Percentiles rank a stretch among this genome's conserved stretches.
Conservation (phyloP, 1,140 invertebrate species). For the Trichonephila clavata region DNA sequence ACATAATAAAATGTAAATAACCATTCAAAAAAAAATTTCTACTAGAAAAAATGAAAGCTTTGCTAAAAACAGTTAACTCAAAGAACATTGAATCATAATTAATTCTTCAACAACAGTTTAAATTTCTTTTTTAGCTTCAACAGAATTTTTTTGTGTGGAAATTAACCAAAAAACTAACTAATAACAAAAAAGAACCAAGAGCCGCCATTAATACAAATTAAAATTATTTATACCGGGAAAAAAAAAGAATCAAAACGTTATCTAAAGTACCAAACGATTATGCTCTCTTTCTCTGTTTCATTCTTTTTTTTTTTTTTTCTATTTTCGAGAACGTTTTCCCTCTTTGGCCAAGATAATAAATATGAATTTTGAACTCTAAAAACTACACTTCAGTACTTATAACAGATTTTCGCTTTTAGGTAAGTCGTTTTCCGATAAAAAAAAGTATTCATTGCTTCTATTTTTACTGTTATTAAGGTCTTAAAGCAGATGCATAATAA, state of each 20-base stretch:
- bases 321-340: neutral
- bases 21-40: too few relatives aligned
- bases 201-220: neutral
- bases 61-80: neutral
- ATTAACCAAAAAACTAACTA: neutral
- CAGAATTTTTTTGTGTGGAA: neutral
- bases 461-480: conserved; percentile 22
- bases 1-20: too few relatives aligned
- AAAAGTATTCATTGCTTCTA: neutral
- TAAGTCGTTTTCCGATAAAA: conserved; percentile 18
- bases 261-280: neutral
- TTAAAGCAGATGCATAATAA: conserved; percentile 28
- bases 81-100: neutral
- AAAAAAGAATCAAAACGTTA: neutral
- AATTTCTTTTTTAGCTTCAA: neutral
- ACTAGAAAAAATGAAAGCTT: too few relatives aligned
- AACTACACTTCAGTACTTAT: conserved; percentile 20
- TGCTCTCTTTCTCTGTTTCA: neutral
- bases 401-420: conserved; percentile 31
- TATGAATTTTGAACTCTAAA: conserved; percentile 9
- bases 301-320: neutral
- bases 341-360: neutral
- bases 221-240: neutral
- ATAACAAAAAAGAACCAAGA: neutral
- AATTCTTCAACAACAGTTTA: neutral